Conservation (phyloP, 1,140 invertebrate genomes). For the Scaptomyza montana region DNA sequence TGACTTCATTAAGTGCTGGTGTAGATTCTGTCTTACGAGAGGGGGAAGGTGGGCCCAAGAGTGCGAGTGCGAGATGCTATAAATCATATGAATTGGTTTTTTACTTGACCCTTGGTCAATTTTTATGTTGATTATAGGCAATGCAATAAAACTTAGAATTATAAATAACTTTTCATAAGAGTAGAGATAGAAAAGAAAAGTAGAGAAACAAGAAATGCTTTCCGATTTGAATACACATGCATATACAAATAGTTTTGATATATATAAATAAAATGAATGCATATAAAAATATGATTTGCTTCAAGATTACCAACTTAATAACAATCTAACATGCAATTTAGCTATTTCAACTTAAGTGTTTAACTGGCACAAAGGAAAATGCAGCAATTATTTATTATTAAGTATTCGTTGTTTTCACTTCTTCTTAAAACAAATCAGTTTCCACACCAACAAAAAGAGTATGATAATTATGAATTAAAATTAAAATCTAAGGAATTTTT, state of each 20-base stretch:
- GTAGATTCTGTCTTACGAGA: slow-evolving; percentile 4
- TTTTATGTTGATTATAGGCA: not conserved
- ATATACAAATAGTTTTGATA: too few species aligned
- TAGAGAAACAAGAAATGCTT: too few species aligned
- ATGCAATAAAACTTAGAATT: not conserved
- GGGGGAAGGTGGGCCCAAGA: not conserved
- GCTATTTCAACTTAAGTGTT: not conserved
- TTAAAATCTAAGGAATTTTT: too few species aligned
- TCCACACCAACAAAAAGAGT: not conserved
- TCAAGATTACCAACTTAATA: not conserved
- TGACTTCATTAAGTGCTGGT: slow-evolving; percentile 64
- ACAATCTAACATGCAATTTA: not conserved
- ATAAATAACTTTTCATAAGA: too few species aligned
- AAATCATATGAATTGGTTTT: slow-evolving; percentile 2
- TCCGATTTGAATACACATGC: too few species aligned
- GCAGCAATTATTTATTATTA: slow-evolving; percentile 1
- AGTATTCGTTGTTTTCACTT: not conserved
- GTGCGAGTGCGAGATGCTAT: not conserved
- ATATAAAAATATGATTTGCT: too few species aligned
- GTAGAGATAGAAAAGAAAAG: too few species aligned
- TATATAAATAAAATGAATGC: too few species aligned
- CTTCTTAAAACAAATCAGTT: not conserved
- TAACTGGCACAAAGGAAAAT: not conserved
- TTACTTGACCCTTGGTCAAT: not conserved
- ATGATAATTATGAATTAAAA: too few species aligned